Conservation (phyloP, 2,888 invertebrate species). For the Fragum whitleyi region DNA sequence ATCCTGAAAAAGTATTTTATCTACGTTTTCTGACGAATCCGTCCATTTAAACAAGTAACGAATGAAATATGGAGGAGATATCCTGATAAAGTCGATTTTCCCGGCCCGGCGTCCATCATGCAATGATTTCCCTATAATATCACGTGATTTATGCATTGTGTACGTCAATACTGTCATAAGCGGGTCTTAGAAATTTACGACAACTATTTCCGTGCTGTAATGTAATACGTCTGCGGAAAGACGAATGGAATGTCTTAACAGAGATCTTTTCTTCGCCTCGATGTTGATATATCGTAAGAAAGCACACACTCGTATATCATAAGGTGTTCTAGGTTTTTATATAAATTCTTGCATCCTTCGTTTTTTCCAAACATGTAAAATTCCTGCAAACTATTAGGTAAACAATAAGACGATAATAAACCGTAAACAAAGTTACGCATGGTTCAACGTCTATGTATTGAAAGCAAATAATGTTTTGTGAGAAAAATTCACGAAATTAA, state of each 20-base stretch:
- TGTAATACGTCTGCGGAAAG: slow-evolving; percentile 37
- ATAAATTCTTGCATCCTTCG: no score
- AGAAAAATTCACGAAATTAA: no score
- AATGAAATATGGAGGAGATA: slow-evolving; percentile 55
- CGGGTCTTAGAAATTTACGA: slow-evolving; percentile 55
- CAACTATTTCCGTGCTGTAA: slow-evolving; percentile 54
- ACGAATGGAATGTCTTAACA: slow-evolving; percentile 7
- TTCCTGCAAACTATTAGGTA: no score
- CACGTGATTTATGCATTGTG: slow-evolving; percentile 62
- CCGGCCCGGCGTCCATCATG: slow-evolving; percentile 50
- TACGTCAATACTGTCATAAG: slow-evolving; percentile 65
- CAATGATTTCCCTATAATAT: slow-evolving; percentile 51
- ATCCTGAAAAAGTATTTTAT: no score
- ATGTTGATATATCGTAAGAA: background rate
- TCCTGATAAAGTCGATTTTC: slow-evolving; percentile 47
- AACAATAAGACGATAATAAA: no score
- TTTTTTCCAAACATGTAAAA: no score
- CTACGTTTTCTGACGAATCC: no score
- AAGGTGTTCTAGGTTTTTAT: no score
- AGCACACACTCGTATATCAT: no score
- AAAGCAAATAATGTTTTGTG: no score
- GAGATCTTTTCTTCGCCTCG: background rate
- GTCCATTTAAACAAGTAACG: slow-evolving; percentile 34
- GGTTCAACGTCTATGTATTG: no score
- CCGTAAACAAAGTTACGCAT: no score